Evolutionary conservation across 2,797 vertebrate species (phyloP).

Genomic region (Syngnathus rostellatus): DNA sequence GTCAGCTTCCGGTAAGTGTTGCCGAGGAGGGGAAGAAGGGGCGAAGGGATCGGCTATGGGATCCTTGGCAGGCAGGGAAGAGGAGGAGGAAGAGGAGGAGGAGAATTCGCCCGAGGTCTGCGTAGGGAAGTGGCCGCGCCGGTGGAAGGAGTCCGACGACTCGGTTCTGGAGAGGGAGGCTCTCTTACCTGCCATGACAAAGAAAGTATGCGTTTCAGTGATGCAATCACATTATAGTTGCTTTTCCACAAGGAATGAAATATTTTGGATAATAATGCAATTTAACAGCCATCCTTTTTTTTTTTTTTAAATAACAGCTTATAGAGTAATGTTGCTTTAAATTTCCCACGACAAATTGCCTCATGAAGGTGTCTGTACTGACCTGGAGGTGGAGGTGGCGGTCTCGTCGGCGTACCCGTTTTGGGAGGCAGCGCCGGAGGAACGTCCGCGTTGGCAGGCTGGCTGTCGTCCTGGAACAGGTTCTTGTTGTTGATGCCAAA

Average conservation of each 20-base stretch:
- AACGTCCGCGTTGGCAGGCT: slow-evolving; percentile 70
- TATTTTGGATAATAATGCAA: no score
- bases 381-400: slow-evolving; percentile 94
- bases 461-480: slow-evolving; percentile 76
- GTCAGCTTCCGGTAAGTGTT: slow-evolving; percentile 79
- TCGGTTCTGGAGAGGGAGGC: slow-evolving; percentile 81
- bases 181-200: slow-evolving; percentile 80
- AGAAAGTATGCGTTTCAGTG: not conserved
- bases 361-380: slow-evolving; percentile 24
- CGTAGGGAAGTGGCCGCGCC: slow-evolving; percentile 82
- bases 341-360: not conserved
- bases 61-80: slow-evolving; percentile 82
- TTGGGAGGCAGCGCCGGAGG: slow-evolving; percentile 94
- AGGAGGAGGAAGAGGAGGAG: slow-evolving; percentile 62
- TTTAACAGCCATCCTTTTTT: no score
- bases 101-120: slow-evolving; percentile 79
- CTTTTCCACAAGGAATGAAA: not conserved
- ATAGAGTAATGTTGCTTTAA: not conserved
- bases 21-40: slow-evolving; percentile 80
- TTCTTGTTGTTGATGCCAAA: slow-evolving; percentile 81
- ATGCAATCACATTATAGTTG: not conserved
- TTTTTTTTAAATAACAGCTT: no score
- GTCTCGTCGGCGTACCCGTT: slow-evolving; percentile 90
- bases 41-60: slow-evolving; percentile 86
- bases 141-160: slow-evolving; percentile 88